Percentiles rank a stretch among this genome's conserved stretches.
phyloP scores from a whole-genome alignment of 2,888 invertebrate species.

The Neoitamus cyanurus region DNA sequence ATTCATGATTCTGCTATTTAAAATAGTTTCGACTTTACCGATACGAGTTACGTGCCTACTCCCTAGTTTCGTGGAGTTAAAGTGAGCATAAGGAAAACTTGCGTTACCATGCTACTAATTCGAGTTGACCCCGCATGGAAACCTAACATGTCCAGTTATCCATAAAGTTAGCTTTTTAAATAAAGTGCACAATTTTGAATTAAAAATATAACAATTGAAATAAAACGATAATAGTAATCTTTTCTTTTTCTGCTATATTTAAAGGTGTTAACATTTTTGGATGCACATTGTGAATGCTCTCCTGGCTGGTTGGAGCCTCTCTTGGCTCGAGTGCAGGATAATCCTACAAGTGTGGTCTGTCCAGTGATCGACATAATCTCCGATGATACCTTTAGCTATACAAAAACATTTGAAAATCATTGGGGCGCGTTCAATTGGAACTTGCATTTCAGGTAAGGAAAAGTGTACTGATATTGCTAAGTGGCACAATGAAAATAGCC shows the following conservation, averaged over 20 bases:
- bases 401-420: slow-evolving; percentile 89
- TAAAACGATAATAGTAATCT: no score
- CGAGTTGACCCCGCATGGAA: no score
- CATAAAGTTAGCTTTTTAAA: no score
- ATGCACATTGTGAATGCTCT: slow-evolving; percentile 97
- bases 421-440: slow-evolving; percentile 99
- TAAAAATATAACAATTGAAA: no score
- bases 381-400: slow-evolving; percentile 95
- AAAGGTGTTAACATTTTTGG: slow-evolving; percentile 84
- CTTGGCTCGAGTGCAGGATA: slow-evolving; percentile 69
- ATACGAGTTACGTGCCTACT: no score
- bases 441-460: slow-evolving; percentile 76
- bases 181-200: no score
- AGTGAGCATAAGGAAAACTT: no score
- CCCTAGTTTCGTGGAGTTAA: no score
- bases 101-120: no score
- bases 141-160: no score
- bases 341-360: slow-evolving; percentile 61
- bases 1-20: no score
- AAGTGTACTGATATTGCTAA: not conserved
- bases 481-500: not conserved
- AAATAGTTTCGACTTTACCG: no score
- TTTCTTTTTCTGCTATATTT: not conserved
- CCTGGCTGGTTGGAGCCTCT: slow-evolving; percentile 83
- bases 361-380: slow-evolving; percentile 95